phyloP scores from a whole-genome alignment of 2,797 vertebrate species.

The Urophycis tenuis region DNA sequence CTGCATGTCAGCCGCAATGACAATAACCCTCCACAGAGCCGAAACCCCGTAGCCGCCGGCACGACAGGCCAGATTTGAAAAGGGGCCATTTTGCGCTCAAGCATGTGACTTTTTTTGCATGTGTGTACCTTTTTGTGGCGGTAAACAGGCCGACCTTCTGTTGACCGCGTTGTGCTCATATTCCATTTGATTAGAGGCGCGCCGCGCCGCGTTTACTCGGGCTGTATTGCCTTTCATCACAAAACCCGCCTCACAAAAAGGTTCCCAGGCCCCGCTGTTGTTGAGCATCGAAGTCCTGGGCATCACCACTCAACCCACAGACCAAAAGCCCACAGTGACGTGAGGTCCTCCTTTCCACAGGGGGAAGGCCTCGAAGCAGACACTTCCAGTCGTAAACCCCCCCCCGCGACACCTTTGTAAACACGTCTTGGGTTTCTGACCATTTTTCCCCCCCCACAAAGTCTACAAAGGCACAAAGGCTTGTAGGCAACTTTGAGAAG shows the following conservation, averaged over 20 bases:
- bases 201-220: neutral
- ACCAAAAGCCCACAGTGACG: neutral
- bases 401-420: neutral
- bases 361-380: neutral
- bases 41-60: neutral
- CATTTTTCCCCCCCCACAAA: neutral
- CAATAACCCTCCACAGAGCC: neutral
- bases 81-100: neutral
- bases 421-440: neutral
- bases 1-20: conserved; percentile 1
- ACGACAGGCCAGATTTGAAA: too few relatives aligned
- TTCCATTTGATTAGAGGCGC: conserved; percentile 3
- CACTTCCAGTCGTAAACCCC: neutral
- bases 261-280: neutral
- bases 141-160: neutral
- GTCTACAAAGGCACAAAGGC: too few relatives aligned
- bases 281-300: too few relatives aligned
- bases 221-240: neutral
- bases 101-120: neutral
- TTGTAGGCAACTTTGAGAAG: neutral
- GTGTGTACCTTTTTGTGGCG: neutral
- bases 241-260: neutral
- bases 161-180: neutral
- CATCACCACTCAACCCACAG: too few relatives aligned
- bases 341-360: too few relatives aligned